A percentile compares a stretch with the other conserved stretches of the same genome.
These are phyloP conservation scores for Colletes latitarsis DNA, from an alignment of 1,140 invertebrate species.

Conservation along the genomic window DNA sequence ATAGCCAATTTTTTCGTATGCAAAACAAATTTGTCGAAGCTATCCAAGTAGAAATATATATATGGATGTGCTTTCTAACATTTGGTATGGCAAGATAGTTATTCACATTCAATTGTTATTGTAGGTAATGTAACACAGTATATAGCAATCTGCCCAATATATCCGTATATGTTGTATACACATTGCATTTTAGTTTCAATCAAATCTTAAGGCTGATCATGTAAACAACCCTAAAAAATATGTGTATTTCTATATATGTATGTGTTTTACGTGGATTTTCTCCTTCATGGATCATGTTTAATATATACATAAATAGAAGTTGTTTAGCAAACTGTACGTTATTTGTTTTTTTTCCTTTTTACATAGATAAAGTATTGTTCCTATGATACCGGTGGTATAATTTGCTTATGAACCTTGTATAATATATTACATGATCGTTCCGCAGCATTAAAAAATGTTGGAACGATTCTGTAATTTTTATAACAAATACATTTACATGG, in stretches of 20 bases:
- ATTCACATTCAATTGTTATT: slow-evolving; percentile 67
- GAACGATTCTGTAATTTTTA: slow-evolving; percentile 66
- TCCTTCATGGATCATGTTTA: slow-evolving; percentile 61
- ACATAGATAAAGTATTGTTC: slow-evolving; percentile 73
- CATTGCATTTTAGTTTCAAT: slow-evolving; percentile 72
- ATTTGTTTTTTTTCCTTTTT: slow-evolving; percentile 64
- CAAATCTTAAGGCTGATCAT: slow-evolving; percentile 80
- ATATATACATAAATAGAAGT: slow-evolving; percentile 80
- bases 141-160: slow-evolving; percentile 70
- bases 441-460: slow-evolving; percentile 64
- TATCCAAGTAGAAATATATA: slow-evolving; percentile 71
- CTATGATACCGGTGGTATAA: slow-evolving; percentile 73
- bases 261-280: slow-evolving; percentile 62
- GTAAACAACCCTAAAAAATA: slow-evolving; percentile 82
- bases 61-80: slow-evolving; percentile 71
- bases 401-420: slow-evolving; percentile 68
- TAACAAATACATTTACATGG: slow-evolving; percentile 73
- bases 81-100: slow-evolving; percentile 78
- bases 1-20: slow-evolving; percentile 57
- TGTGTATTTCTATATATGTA: slow-evolving; percentile 79
- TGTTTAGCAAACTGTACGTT: slow-evolving; percentile 78
- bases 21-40: slow-evolving; percentile 69
- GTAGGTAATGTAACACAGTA: slow-evolving; percentile 71
- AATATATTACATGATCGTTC: slow-evolving; percentile 66
- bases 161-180: slow-evolving; percentile 65